These are phyloP conservation scores for Chrysolina oricalcia DNA, from an alignment of 2,888 invertebrate genomes.

Conservation along the genomic window DNA sequence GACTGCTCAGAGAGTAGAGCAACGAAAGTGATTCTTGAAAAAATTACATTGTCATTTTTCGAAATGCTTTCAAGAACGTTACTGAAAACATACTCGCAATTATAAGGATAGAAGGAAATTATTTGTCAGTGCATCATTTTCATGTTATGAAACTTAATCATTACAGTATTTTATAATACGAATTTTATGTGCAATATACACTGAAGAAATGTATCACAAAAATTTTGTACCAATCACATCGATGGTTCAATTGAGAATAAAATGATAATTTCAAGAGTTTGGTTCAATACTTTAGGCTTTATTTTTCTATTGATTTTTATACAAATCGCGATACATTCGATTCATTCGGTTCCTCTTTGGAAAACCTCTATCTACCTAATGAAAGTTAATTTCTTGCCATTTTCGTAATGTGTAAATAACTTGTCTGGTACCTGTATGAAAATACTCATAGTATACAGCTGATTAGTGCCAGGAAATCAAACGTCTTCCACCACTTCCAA, in stretches of 20 bases:
- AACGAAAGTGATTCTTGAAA: background rate
- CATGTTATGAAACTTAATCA: background rate
- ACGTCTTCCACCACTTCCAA: constrained; percentile 69
- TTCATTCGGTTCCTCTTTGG: constrained; percentile 15
- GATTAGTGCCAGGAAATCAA: constrained; percentile 70
- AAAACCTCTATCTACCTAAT: background rate
- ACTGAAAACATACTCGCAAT: too few species aligned
- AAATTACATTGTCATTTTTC: too few species aligned
- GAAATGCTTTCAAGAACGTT: too few species aligned
- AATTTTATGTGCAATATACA: background rate
- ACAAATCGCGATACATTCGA: constrained; percentile 52
- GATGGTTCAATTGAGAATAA: background rate
- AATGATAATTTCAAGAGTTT: background rate
- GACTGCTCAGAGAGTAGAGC: background rate
- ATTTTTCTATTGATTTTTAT: constrained; percentile 42
- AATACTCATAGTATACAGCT: constrained; percentile 68
- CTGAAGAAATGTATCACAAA: too few species aligned
- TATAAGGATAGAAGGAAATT: too few species aligned
- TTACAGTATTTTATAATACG: background rate
- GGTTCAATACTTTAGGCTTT: constrained; percentile 5
- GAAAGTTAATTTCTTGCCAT: constrained; percentile 22
- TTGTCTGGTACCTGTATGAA: constrained; percentile 70
- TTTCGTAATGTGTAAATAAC: constrained; percentile 62
- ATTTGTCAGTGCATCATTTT: too few species aligned
- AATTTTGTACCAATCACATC: background rate